Evolutionary conservation across 1,140 invertebrate genomes (phyloP).

Genomic region (Macrosteles quadrilineatus): DNA sequence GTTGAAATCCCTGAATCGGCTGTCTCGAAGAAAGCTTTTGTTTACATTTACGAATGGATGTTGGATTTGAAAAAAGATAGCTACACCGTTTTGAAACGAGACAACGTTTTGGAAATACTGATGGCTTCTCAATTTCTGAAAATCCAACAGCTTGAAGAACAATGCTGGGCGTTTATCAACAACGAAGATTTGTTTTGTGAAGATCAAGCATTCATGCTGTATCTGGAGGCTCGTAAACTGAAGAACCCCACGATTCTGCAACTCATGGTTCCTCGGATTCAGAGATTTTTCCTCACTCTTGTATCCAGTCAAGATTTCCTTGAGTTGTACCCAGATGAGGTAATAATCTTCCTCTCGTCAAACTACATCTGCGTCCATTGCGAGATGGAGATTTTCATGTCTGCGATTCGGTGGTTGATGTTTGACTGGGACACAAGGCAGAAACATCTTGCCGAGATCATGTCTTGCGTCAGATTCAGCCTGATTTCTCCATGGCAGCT

Average conservation of each 20-base stretch:
- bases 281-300: constrained; percentile 68
- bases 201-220: constrained; percentile 68
- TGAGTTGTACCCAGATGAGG: constrained; percentile 60
- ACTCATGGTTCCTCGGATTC: constrained; percentile 70
- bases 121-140: constrained; percentile 63
- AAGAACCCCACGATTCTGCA: constrained; percentile 62
- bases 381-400: constrained; percentile 75
- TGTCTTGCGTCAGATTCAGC: constrained; percentile 69
- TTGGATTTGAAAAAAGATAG: constrained; percentile 59
- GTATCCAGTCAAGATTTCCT: constrained; percentile 70
- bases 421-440: constrained; percentile 63
- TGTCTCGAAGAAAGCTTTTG: constrained; percentile 62
- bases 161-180: constrained; percentile 71
- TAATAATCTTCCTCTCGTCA: constrained; percentile 62
- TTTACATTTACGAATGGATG: constrained; percentile 77
- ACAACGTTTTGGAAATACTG: constrained; percentile 69
- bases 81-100: constrained; percentile 58
- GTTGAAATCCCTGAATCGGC: constrained; percentile 55
- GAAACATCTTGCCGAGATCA: constrained; percentile 56
- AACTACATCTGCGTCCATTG: constrained; percentile 71
- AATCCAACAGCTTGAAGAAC: constrained; percentile 69
- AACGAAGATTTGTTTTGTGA: constrained; percentile 65
- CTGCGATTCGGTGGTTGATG: constrained; percentile 70
- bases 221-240: constrained; percentile 59
- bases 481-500: constrained; percentile 72